Conservation (phyloP, 2,888 invertebrate genomes). For the Fissipunctia ypsillon region DNA sequence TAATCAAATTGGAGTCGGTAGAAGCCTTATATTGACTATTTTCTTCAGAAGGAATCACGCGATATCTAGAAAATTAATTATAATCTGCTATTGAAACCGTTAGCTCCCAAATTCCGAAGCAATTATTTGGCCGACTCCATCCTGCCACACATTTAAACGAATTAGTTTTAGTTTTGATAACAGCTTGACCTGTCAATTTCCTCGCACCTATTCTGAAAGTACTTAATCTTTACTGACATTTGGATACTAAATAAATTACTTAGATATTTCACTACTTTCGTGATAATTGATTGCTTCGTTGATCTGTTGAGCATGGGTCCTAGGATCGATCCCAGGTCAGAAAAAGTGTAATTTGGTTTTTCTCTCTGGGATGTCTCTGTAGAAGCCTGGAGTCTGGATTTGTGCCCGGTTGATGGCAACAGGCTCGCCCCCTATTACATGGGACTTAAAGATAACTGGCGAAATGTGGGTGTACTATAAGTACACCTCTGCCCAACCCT, state of each 20-base stretch:
- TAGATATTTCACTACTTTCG: not conserved
- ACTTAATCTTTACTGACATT: conserved; percentile 26
- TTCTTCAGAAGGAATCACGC: not conserved
- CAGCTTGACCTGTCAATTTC: conserved; percentile 28
- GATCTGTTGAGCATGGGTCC: not conserved
- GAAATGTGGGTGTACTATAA: not conserved
- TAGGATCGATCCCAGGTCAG: not conserved
- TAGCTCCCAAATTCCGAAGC: conserved; percentile 3
- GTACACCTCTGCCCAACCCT: not conserved
- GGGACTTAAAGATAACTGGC: not conserved
- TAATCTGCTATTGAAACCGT: not conserved
- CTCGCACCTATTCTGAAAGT: conserved; percentile 36
- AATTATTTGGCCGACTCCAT: conserved; percentile 20
- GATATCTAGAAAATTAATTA: not conserved
- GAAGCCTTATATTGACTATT: not conserved
- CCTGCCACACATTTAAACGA: conserved; percentile 22
- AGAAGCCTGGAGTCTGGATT: too few species aligned
- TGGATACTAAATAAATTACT: conserved; percentile 16
- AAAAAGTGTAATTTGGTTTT: not conserved
- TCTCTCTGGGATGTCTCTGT: not conserved
- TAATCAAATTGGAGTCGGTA: not conserved
- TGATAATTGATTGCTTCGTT: not conserved
- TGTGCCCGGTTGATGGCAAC: not conserved
- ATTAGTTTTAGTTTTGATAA: conserved; percentile 53
- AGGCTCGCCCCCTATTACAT: not conserved